Conservation (phyloP, 2,797 vertebrate species). For the Clarias platycephalus region DNA sequence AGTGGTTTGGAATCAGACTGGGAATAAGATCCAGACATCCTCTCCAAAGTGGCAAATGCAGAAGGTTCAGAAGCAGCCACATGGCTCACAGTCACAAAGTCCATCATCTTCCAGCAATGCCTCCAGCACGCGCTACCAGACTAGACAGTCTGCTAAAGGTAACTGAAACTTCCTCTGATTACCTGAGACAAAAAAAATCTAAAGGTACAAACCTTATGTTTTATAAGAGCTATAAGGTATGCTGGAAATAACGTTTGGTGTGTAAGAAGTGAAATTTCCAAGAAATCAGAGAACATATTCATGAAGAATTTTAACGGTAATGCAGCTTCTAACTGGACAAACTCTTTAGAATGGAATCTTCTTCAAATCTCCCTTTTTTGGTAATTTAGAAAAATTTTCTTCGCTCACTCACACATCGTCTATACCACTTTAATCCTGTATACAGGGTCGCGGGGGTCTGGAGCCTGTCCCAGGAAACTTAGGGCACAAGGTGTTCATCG, state of each 20-base stretch:
- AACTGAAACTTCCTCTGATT: conserved; percentile 40
- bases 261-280: neutral
- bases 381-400: neutral
- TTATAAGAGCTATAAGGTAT: neutral
- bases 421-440: too few species aligned
- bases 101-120: conserved; percentile 56
- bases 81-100: conserved; percentile 75
- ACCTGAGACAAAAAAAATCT: neutral
- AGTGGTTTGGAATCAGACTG: conserved; percentile 89
- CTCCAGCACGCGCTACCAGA: conserved; percentile 90
- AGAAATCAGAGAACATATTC: neutral
- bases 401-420: neutral
- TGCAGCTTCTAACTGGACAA: neutral
- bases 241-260: neutral
- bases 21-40: conserved; percentile 93
- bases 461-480: too few species aligned
- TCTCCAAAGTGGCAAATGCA: conserved; percentile 99
- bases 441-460: too few species aligned
- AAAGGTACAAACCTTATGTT: neutral
- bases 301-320: neutral
- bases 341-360: neutral
- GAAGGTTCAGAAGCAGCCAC: conserved; percentile 92
- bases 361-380: neutral
- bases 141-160: conserved; percentile 97
- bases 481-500: too few species aligned